Evolutionary conservation across 2,113 vertebrate genomes (phyloP).

Genomic region (Balaenoptera acutorostrata): DNA sequence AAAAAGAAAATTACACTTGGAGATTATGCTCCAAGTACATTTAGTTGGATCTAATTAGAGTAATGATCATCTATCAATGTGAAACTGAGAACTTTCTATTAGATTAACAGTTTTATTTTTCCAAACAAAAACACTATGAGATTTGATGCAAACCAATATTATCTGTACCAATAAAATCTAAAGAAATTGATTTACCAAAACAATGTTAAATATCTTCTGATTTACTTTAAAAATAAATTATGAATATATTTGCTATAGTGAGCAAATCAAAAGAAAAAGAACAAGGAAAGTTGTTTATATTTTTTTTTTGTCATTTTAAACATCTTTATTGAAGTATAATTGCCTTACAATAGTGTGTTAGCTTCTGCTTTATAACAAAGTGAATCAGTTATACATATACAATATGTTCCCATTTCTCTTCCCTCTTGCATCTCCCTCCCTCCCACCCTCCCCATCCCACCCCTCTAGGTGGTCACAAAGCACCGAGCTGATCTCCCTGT

Average conservation of each 20-base stretch:
- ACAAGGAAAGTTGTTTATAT: background rate
- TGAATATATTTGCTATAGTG: background rate
- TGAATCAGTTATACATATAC: no score
- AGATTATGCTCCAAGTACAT: background rate
- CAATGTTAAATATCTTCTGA: background rate
- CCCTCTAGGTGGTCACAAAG: no score
- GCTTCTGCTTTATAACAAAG: no score
- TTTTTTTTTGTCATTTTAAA: no score
- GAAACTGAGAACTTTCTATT: conserved; percentile 17
- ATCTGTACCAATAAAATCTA: background rate
- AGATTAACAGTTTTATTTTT: conserved; percentile 6
- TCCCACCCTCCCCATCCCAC: no score
- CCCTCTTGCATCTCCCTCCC: no score
- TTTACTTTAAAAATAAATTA: background rate
- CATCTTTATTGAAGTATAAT: no score
- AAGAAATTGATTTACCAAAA: conserved; percentile 28
- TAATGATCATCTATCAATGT: conserved; percentile 37
- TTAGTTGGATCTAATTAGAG: conserved; percentile 1
- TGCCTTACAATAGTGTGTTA: no score
- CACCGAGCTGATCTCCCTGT: no score
- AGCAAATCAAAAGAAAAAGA: background rate
- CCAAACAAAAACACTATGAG: background rate
- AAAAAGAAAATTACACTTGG: background rate
- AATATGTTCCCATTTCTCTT: no score
- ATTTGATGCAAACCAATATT: background rate